phyloP scores from a whole-genome alignment of 2,113 vertebrate genomes.

The Apodemus speciosus region DNA sequence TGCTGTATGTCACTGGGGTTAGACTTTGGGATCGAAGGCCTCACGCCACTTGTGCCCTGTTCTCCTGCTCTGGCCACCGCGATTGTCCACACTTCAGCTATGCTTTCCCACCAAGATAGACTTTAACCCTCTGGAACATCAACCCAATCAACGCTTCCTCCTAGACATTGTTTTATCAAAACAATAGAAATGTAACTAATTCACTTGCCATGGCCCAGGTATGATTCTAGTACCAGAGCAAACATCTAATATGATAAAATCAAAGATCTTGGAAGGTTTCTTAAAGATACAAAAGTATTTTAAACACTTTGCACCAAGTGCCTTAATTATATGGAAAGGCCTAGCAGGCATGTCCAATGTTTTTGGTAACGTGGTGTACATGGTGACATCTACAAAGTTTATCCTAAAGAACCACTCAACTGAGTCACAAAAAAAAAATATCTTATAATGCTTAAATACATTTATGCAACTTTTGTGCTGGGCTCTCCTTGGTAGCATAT shows the following conservation, averaged over 20 bases:
- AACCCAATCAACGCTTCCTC: background rate
- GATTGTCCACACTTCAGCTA: background rate
- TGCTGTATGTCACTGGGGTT: background rate
- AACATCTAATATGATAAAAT: conserved; percentile 10
- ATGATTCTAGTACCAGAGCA: conserved; percentile 31
- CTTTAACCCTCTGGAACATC: background rate
- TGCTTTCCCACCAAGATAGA: background rate
- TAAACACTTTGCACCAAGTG: background rate
- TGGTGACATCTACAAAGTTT: background rate
- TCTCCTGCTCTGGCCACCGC: background rate
- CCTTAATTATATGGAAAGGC: background rate
- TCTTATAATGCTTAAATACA: background rate
- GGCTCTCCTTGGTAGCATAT: background rate
- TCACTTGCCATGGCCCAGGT: background rate
- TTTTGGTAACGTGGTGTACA: background rate
- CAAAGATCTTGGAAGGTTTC: background rate
- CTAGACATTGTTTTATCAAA: background rate
- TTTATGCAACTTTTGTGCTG: background rate
- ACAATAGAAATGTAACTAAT: background rate
- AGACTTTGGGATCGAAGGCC: background rate
- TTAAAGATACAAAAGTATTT: background rate
- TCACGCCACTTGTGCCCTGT: background rate
- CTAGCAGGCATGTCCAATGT: background rate
- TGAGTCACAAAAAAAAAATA: background rate
- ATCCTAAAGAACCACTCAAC: background rate